Conservation (phyloP, 1,140 invertebrate genomes). For the Oncopodura yosiiana region DNA sequence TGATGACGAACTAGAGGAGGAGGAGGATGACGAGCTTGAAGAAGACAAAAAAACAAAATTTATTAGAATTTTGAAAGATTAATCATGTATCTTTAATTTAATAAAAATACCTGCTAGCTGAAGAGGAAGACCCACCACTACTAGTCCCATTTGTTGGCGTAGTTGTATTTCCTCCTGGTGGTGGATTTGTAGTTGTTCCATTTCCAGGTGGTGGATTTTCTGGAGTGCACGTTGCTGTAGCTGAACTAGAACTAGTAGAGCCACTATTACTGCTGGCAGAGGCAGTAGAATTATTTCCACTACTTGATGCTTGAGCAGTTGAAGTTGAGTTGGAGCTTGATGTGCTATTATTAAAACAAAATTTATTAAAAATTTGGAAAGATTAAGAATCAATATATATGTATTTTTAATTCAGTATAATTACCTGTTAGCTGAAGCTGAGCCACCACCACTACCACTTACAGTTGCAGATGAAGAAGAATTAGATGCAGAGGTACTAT, state of each 20-base stretch:
- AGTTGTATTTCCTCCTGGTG: not conserved
- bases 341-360: too few species aligned
- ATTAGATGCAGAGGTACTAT: not conserved
- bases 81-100: not conserved
- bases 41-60: too few species aligned
- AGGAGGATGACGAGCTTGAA: not conserved
- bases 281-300: not conserved
- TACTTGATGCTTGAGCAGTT: not conserved
- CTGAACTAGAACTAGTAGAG: not conserved
- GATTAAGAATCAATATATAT: too few species aligned
- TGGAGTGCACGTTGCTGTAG: not conserved
- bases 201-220: not conserved
- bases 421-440: not conserved
- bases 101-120: not conserved
- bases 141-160: not conserved
- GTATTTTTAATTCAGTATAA: too few species aligned
- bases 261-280: not conserved
- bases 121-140: not conserved
- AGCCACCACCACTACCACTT: not conserved
- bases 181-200: not conserved
- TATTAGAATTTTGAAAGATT: not conserved
- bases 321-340: not conserved
- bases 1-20: not conserved
- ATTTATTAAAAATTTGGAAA: too few species aligned
- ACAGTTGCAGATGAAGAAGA: not conserved